Conservation (phyloP, 23 tunicate genomes). For the Halocynthia roretzi region DNA sequence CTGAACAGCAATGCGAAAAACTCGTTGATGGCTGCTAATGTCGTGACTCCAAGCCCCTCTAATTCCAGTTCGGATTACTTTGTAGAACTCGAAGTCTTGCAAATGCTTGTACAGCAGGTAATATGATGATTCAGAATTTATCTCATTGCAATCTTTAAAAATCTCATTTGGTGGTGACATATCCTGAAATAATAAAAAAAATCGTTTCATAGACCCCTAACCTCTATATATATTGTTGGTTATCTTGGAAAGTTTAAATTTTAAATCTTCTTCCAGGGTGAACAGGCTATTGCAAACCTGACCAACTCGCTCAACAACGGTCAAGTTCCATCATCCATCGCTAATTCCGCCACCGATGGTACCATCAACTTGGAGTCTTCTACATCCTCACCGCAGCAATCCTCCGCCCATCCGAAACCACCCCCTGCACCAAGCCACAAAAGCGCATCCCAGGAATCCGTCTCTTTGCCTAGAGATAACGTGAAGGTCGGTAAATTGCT, state of each 20-base stretch:
- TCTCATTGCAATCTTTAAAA: too few relatives aligned
- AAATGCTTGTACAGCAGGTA: conserved; percentile 31
- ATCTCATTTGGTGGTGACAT: too few relatives aligned
- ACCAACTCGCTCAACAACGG: not conserved
- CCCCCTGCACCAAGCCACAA: conserved; percentile 42
- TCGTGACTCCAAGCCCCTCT: not conserved
- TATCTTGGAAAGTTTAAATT: not conserved
- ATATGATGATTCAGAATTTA: too few relatives aligned
- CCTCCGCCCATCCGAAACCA: not conserved
- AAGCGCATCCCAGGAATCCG: conserved; percentile 76
- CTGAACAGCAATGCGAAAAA: too few relatives aligned
- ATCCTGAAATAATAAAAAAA: too few relatives aligned
- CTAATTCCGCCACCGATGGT: too few relatives aligned
- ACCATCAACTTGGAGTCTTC: too few relatives aligned
- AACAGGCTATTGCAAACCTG: conserved; percentile 12
- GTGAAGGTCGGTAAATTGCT: conserved; percentile 13
- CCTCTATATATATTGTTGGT: too few relatives aligned
- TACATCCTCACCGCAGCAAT: not conserved
- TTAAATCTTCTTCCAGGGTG: conserved; percentile 10
- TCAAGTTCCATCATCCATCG: too few relatives aligned
- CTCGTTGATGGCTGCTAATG: too few relatives aligned
- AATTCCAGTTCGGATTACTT: conserved; percentile 37
- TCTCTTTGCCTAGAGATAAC: conserved; percentile 24
- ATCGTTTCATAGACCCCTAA: too few relatives aligned
- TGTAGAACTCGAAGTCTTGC: conserved; percentile 36